Base-by-base conservation (phyloP, 1,140 invertebrate genomes). In the Cotesia glomerata region DNA sequence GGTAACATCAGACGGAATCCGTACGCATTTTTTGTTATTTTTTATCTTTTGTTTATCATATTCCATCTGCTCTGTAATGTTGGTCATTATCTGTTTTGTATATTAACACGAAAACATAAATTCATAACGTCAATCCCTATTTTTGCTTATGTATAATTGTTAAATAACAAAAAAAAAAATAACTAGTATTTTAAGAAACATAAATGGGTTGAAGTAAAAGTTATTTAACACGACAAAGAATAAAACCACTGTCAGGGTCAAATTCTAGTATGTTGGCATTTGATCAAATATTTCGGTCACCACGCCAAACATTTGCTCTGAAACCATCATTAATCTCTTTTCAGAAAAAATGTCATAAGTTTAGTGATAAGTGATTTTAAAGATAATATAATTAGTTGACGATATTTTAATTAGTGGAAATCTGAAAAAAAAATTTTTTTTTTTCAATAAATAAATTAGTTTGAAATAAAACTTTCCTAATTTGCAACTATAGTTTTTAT, bases 201-300 rank as follows among this genome's bases (percentile, higher is more conserved):
- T 45, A 9, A 39, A 39, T 39, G n/a, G 26, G 26, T 26, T 26
- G 26, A 26, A 26, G 26, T 34, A 34, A 32, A 45, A 64, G n/a
- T 39, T 5, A 14, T 14, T 73, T 49, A 26, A 63, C 45, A 11
- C 76, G 74, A 75, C 69, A 71, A 71, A 74, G 75, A 72, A 71
- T 76, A 68, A 75, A 72, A 39, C 75, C 75, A 79, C 51, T 78
- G 79, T 70, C 76, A 77, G 75, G 78, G 77, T 76, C 65, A 71
- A 74, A 52, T 76, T 75, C 81, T 75, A 80, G 80, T 74, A 72
- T 72, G 73, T 69, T 83, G 81, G 81, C 81, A 81, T 63, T 11
- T n/a, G 56, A 32, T 61, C 70, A 49, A 64, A 45, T 76, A 59
- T 69, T 54, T 65, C n/a, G 51, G 13, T 34, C 13, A 36, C 34